Percentiles rank a stretch among this genome's conserved stretches.
phyloP scores from a whole-genome alignment of 2,888 invertebrate genomes.

The Pristionchus maxplancki region DNA sequence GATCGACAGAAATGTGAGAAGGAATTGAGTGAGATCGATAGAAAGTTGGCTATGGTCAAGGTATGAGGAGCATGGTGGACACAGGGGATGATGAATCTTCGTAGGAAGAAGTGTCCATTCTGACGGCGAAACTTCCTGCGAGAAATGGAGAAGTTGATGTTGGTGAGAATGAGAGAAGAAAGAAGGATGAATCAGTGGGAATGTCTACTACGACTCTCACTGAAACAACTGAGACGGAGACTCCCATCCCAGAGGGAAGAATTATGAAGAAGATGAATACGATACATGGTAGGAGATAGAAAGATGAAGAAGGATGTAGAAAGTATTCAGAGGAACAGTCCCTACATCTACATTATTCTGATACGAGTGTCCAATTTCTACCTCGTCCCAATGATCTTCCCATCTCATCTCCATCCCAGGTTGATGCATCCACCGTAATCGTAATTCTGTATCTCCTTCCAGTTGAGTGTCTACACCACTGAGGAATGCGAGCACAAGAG shows the following conservation, averaged over 20 bases:
- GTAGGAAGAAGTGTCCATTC: slow-evolving; percentile 27
- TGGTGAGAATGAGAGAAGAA: background rate
- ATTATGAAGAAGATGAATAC: slow-evolving; percentile 33
- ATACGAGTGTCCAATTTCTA: slow-evolving; percentile 8
- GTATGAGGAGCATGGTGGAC: background rate
- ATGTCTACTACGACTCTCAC: slow-evolving; percentile 19
- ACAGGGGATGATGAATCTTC: background rate
- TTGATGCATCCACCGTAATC: background rate
- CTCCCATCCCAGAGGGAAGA: background rate
- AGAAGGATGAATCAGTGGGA: slow-evolving; percentile 20
- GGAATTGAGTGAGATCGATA: slow-evolving; percentile 25
- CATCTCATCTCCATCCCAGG: slow-evolving; percentile 18
- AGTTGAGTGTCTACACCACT: slow-evolving; percentile 23
- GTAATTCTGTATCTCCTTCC: background rate
- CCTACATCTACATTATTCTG: background rate
- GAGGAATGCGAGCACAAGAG: slow-evolving; percentile 20
- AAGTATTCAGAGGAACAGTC: background rate
- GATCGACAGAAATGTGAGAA: background rate
- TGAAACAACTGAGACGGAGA: slow-evolving; percentile 31
- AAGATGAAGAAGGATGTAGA: background rate
- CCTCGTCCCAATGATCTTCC: slow-evolving; percentile 15
- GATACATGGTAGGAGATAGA: background rate
- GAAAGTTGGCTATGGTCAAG: background rate
- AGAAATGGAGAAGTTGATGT: background rate
- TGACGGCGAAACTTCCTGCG: background rate